A percentile compares a stretch with the other conserved stretches of the same genome.
Conservation (phyloP, 2,797 vertebrate species). For the Poecilia wingei region DNA sequence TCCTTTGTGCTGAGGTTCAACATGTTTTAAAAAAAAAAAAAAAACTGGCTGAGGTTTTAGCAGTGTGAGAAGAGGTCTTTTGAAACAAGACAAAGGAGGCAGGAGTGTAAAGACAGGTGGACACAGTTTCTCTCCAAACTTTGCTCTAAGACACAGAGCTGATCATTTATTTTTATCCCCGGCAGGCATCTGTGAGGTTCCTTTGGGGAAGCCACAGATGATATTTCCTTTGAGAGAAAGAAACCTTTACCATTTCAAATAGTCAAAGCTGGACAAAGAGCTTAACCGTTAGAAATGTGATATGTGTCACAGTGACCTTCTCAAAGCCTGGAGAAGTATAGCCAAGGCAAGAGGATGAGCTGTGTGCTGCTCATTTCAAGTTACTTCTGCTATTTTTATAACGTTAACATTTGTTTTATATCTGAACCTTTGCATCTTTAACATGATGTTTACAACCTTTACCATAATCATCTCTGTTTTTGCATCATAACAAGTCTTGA, state of each 20-base stretch:
- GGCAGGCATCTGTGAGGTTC: slow-evolving; percentile 15
- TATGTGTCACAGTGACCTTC: slow-evolving; percentile 48
- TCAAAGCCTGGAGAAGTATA: slow-evolving; percentile 3
- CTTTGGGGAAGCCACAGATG: slow-evolving; percentile 16
- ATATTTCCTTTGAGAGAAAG: slow-evolving; percentile 24
- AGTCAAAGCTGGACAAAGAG: slow-evolving; percentile 22
- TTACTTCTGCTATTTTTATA: fast-evolving
- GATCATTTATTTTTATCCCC: slow-evolving; percentile 14
- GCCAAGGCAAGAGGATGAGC: background rate
- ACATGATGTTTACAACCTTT: background rate
- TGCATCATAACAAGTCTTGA: background rate
- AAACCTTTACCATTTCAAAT: slow-evolving; percentile 39
- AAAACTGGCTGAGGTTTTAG: slow-evolving; percentile 25
- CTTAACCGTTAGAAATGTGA: slow-evolving; percentile 29
- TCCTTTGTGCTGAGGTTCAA: slow-evolving; percentile 32
- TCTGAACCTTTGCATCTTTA: background rate
- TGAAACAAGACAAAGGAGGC: slow-evolving; percentile 30
- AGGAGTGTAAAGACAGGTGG: slow-evolving; percentile 30
- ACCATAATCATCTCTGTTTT: background rate
- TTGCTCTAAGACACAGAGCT: slow-evolving; percentile 17
- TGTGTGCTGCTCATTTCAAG: background rate
- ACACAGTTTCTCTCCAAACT: slow-evolving; percentile 23
- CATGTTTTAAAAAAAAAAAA: slow-evolving; percentile 18
- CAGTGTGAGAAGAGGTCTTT: slow-evolving; percentile 14
- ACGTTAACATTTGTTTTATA: background rate